These are phyloP conservation scores for Eleginops maclovinus DNA, from an alignment of 2,113 vertebrate genomes.

Conservation along the genomic window DNA sequence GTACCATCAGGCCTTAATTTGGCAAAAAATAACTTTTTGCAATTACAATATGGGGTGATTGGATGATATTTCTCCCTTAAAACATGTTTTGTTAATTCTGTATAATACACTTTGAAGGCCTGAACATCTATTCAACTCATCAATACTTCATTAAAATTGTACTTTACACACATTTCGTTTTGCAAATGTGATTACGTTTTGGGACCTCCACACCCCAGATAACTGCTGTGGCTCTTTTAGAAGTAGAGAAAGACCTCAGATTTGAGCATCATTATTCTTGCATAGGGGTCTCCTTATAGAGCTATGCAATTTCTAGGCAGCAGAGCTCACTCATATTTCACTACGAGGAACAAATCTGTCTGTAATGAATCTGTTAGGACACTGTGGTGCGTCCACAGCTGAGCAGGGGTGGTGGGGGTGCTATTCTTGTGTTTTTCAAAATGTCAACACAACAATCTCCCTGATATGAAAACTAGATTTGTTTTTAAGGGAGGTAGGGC, in stretches of 20 bases:
- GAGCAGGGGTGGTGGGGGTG: slow-evolving; percentile 21
- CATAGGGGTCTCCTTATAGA: slow-evolving; percentile 61
- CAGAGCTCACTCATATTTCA: slow-evolving; percentile 75
- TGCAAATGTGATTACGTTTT: no score
- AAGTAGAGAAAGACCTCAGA: neutral
- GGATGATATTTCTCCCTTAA: no score
- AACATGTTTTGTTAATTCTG: no score
- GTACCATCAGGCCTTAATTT: neutral
- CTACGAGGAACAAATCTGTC: slow-evolving; percentile 76
- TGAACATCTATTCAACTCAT: no score
- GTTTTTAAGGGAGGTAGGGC: slow-evolving; percentile 2
- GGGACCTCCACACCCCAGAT: slow-evolving; percentile 54
- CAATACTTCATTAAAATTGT: no score
- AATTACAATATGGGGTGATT: no score
- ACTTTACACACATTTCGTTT: no score
- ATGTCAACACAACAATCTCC: slow-evolving; percentile 53
- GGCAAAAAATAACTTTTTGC: no score
- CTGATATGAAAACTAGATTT: slow-evolving; percentile 43
- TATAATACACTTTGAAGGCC: no score
- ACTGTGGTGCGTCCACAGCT: slow-evolving; percentile 62
- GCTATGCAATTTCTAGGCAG: slow-evolving; percentile 70
- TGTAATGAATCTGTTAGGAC: slow-evolving; percentile 77
- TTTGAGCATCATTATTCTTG: slow-evolving; percentile 51
- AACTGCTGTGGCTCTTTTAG: slow-evolving; percentile 55
- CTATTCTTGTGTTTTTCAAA: slow-evolving; percentile 59